Evolutionary conservation across 2,113 vertebrate genomes (phyloP).

Genomic region (Trogon melanurus): DNA sequence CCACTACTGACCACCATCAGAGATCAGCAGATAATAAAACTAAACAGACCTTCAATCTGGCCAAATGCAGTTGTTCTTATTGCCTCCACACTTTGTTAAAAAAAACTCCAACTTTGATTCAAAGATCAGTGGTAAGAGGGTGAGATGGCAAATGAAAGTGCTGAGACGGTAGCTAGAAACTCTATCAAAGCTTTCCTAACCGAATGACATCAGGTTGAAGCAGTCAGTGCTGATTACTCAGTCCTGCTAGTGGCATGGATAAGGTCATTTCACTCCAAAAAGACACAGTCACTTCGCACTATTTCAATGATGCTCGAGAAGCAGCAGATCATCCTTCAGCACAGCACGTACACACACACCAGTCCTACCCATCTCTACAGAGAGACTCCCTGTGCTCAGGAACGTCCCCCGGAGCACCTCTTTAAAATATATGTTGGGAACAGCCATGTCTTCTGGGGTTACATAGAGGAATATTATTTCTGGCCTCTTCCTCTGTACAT

Average conservation of each 20-base stretch:
- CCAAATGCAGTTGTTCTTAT: neutral
- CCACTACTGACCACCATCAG: neutral
- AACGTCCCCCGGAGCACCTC: neutral
- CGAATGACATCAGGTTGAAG: neutral
- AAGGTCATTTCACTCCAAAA: neutral
- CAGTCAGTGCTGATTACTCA: neutral
- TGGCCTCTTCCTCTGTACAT: neutral
- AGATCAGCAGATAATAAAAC: neutral
- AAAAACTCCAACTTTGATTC: neutral
- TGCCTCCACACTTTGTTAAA: neutral
- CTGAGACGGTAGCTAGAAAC: neutral
- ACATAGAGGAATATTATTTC: neutral
- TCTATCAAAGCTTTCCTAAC: neutral
- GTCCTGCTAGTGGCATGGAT: neutral
- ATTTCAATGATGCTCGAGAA: neutral
- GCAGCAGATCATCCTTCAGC: neutral
- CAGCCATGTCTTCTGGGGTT: neutral
- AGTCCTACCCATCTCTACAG: neutral
- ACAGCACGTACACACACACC: rapidly evolving
- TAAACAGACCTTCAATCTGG: neutral
- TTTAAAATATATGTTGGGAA: neutral
- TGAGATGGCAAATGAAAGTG: neutral
- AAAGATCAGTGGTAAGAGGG: neutral
- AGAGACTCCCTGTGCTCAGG: neutral
- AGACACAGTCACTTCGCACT: neutral